A percentile compares a stretch with the other conserved stretches of the same genome.
Evolutionary conservation across 2,888 invertebrate genomes (phyloP).

Genomic region (Oscheius sp.): DNA sequence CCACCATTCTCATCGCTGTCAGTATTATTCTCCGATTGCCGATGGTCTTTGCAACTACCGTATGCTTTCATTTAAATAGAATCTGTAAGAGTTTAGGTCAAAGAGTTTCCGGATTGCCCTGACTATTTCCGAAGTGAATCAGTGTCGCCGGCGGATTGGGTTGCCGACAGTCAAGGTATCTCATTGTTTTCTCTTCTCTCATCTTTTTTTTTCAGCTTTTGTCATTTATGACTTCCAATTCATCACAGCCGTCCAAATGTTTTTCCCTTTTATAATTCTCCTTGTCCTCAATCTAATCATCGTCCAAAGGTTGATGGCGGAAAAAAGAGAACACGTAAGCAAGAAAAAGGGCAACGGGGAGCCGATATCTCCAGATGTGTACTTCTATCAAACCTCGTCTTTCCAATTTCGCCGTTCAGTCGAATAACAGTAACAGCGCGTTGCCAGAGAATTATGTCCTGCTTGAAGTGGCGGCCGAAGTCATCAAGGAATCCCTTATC

Average conservation of each 20-base stretch:
- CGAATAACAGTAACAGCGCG: constrained; percentile 11
- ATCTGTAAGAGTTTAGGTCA: constrained; percentile 38
- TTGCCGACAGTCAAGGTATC: constrained; percentile 37
- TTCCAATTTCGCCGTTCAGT: constrained; percentile 29
- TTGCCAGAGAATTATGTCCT: constrained; percentile 58
- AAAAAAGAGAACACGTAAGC: constrained; percentile 56
- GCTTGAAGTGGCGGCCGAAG: constrained; percentile 56
- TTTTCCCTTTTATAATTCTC: constrained; percentile 59
- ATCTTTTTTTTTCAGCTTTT: constrained; percentile 32
- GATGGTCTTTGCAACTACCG: constrained; percentile 51
- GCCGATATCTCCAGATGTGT: constrained; percentile 49
- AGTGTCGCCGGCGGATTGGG: constrained; percentile 45
- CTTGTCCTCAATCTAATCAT: constrained; percentile 58
- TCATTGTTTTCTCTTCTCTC: too few relatives aligned
- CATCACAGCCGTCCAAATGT: constrained; percentile 57
- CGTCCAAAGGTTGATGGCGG: constrained; percentile 55
- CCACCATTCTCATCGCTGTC: constrained; percentile 40
- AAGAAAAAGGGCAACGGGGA: too few relatives aligned
- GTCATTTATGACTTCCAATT: constrained; percentile 52
- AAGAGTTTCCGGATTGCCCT: constrained; percentile 45
- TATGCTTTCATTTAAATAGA: not conserved
- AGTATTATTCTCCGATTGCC: constrained; percentile 46
- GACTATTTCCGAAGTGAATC: constrained; percentile 58
- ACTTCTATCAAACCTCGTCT: constrained; percentile 44
- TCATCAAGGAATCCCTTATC: constrained; percentile 57